Conservation (phyloP, 2,797 vertebrate genomes). For the Coluber constrictor region DNA sequence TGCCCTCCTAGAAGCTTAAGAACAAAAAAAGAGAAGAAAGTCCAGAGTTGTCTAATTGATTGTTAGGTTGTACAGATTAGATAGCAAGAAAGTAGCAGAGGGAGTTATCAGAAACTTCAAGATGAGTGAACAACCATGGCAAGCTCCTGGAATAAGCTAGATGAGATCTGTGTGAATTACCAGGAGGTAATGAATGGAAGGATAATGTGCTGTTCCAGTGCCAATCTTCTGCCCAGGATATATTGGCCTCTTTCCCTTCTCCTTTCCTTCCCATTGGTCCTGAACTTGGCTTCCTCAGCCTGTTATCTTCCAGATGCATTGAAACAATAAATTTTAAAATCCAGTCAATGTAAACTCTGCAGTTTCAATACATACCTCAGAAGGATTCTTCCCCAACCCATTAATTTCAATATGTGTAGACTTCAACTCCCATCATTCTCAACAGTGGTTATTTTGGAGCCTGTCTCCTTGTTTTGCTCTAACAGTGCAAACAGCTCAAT, state of each 20-base stretch:
- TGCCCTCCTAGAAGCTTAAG: background rate
- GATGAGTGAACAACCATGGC: background rate
- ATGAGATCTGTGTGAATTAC: background rate
- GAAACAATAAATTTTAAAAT: background rate
- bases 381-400: background rate
- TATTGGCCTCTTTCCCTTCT: background rate
- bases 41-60: conserved; percentile 7
- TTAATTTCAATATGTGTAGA: background rate
- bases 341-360: background rate
- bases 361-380: background rate
- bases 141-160: background rate
- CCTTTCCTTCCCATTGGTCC: background rate
- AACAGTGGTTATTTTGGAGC: background rate
- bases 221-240: background rate
- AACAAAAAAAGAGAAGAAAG: background rate
- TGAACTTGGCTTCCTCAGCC: background rate
- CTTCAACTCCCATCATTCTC: background rate
- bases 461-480: background rate
- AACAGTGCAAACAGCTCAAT: background rate
- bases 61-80: conserved; percentile 19
- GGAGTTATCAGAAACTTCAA: background rate
- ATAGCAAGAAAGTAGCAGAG: background rate
- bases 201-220: background rate
- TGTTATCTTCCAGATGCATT: background rate
- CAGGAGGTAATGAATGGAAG: background rate